Percentiles rank a stretch among this genome's conserved stretches.
Evolutionary conservation across 2,113 vertebrate species (phyloP).

Genomic region (Nyctereutes procyonoides): DNA sequence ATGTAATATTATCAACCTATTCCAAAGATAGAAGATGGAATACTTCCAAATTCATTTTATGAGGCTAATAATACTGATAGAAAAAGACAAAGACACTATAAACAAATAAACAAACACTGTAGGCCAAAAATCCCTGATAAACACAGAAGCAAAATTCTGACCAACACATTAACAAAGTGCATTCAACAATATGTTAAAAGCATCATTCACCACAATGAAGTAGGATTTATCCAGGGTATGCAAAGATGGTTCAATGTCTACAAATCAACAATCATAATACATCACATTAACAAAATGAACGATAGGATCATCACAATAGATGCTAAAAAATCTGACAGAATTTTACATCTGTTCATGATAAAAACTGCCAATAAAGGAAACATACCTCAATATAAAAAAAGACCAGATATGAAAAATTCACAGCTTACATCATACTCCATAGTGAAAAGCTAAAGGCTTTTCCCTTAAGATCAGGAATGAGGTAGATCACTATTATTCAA

Average conservation of each 20-base stretch:
- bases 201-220: background rate
- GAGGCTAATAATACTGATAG: background rate
- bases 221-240: background rate
- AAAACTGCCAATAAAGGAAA: background rate
- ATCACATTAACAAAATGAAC: background rate
- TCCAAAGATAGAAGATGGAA: background rate
- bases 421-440: too few species aligned
- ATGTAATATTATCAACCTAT: background rate
- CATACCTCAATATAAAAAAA: too few species aligned
- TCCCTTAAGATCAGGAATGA: background rate
- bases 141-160: background rate
- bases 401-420: too few species aligned
- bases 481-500: background rate
- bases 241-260: background rate
- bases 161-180: background rate
- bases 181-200: background rate
- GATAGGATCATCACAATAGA: background rate
- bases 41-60: background rate
- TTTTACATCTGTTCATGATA: background rate
- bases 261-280: background rate
- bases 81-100: background rate
- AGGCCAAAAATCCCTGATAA: background rate
- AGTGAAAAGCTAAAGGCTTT: background rate
- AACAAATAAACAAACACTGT: background rate
- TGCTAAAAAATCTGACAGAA: background rate